Conservation (phyloP, 1,140 invertebrate genomes). For the Drosophila micromelanica region DNA sequence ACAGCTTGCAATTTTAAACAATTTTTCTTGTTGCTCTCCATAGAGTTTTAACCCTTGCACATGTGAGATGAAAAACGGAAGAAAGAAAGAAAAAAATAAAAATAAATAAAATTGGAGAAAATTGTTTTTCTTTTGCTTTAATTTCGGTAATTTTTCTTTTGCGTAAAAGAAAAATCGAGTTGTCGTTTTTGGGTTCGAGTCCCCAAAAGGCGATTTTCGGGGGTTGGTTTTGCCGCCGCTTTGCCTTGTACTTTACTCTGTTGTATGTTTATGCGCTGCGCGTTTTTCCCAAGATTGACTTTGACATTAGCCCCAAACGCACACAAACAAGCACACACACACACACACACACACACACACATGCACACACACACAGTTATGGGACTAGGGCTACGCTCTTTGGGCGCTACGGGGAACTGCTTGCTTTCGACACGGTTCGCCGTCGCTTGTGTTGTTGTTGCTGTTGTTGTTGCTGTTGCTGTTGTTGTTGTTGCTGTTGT, state of each 20-base stretch:
- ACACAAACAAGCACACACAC: constrained; percentile 50
- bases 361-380: constrained; percentile 19
- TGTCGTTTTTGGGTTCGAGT: constrained; percentile 63
- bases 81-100: background rate
- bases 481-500: constrained; percentile 50
- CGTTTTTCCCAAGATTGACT: constrained; percentile 83
- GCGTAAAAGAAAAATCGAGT: constrained; percentile 79
- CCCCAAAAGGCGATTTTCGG: constrained; percentile 54
- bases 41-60: constrained; percentile 65
- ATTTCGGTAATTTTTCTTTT: constrained; percentile 81
- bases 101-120: constrained; percentile 55
- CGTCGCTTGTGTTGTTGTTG: constrained; percentile 47
- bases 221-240: constrained; percentile 59
- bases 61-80: constrained; percentile 8
- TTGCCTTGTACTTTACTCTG: constrained; percentile 61
- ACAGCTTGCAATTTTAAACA: constrained; percentile 66
- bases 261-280: constrained; percentile 81
- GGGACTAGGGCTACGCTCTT: constrained; percentile 34
- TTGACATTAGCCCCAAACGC: constrained; percentile 78
- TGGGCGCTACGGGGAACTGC: constrained; percentile 42
- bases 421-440: constrained; percentile 73
- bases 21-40: constrained; percentile 74
- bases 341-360: constrained; percentile 15
- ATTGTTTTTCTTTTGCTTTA: constrained; percentile 82
- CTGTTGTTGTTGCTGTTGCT: constrained; percentile 63